Conservation (phyloP, 2,888 invertebrate species). For the Druceiella hillmani region DNA sequence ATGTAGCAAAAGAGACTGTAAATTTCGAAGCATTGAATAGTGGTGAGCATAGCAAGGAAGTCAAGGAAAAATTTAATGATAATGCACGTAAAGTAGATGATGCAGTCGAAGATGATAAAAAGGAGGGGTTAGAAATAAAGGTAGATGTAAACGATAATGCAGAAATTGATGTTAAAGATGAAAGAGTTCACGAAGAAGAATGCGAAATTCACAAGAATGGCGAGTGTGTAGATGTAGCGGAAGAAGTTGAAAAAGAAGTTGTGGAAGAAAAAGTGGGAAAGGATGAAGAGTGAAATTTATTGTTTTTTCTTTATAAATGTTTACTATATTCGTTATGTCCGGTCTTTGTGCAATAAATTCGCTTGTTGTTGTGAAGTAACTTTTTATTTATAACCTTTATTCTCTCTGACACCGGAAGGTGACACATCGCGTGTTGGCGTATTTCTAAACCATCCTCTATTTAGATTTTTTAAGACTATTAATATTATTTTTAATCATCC, state of each 20-base stretch:
- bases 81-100: not conserved
- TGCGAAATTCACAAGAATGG: slow-evolving; percentile 9
- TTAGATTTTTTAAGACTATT: too few species aligned
- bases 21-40: too few species aligned
- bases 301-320: too few species aligned
- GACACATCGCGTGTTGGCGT: too few species aligned
- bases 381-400: too few species aligned
- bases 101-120: slow-evolving; percentile 21
- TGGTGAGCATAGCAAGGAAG: not conserved
- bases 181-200: not conserved
- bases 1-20: slow-evolving; percentile 7
- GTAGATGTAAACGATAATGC: slow-evolving; percentile 2
- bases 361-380: too few species aligned
- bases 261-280: slow-evolving; percentile 8
- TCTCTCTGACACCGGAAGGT: too few species aligned
- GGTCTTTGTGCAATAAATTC: too few species aligned
- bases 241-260: slow-evolving; percentile 3
- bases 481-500: too few species aligned
- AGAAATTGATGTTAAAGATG: not conserved
- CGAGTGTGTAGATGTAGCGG: slow-evolving; percentile 2
- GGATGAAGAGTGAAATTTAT: too few species aligned
- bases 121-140: slow-evolving; percentile 19
- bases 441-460: too few species aligned
- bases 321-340: too few species aligned
- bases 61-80: not conserved